A percentile compares a stretch with the other conserved stretches of the same genome.
phyloP scores from a whole-genome alignment of 2,797 vertebrate genomes.

The Staurois parvus region DNA sequence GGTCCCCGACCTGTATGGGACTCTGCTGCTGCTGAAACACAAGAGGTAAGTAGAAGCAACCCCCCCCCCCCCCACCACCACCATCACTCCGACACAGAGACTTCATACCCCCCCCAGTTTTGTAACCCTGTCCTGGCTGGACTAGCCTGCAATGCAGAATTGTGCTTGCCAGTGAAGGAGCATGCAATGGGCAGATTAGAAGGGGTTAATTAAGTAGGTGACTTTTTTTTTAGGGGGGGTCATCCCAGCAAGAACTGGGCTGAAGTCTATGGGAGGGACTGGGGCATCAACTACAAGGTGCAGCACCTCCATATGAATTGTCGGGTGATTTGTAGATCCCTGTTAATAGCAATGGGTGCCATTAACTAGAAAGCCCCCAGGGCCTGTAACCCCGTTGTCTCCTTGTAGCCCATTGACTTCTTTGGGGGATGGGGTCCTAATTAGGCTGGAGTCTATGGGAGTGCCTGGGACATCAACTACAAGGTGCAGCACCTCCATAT shows the following conservation, averaged over 20 bases:
- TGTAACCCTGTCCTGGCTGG: neutral
- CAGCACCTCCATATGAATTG: neutral
- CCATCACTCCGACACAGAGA: too few species aligned
- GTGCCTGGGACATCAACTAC: neutral
- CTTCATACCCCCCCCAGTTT: too few species aligned
- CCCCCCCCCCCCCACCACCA: neutral
- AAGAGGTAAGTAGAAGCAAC: conserved; percentile 14
- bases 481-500: neutral
- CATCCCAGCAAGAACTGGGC: neutral
- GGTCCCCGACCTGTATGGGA: conserved; percentile 34
- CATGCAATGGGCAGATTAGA: neutral
- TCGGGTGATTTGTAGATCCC: neutral
- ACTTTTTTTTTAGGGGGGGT: neutral
- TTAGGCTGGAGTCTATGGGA: neutral
- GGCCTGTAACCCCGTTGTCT: neutral
- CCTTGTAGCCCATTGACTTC: neutral
- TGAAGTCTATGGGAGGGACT: neutral
- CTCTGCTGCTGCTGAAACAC: neutral
- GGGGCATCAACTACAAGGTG: neutral
- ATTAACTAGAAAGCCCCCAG: neutral
- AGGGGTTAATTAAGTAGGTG: neutral
- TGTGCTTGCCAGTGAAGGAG: neutral
- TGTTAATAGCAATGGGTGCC: neutral
- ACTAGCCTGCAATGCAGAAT: conserved; percentile 21
- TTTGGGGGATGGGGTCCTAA: neutral